Evolutionary conservation across 2,113 vertebrate genomes (phyloP), one percentile per base, ranked within the genome.

Genomic region (Grammomys surdaster): DNA sequence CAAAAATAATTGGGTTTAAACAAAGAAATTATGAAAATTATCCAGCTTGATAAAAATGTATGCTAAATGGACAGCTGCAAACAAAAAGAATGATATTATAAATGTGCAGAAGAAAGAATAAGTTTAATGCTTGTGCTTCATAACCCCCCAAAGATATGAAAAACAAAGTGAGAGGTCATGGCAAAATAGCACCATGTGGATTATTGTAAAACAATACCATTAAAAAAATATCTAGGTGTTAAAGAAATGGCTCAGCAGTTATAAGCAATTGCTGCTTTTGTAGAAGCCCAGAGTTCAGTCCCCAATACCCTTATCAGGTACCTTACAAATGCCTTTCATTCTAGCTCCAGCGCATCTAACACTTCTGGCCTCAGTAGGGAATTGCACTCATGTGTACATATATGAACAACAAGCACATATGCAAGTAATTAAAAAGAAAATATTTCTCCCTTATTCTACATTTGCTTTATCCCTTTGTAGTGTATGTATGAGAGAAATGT

Each of bases 1-100:
- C 56, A 94, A 98, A 96, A 93, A 92, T 97, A 98, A 97, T 94
- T 97, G 63, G 28, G 17, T 96, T 97, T 97, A 58, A 36, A 75
- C 86, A 24, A 92, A 96, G 22, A 63, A 98, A 97, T 73, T 97
- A 85, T 97, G 89, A 94, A 77, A 77, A 75, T 75, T 6, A 65
- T 77, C n/a, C 87, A 48, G 46, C 89, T 58, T 89, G 40, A 85
- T 33, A 89, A 33, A 87, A 12, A 77, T 81, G 69, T 84, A 86
- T 90, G 9, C 43, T 81, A 26, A 94, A 80, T 72, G 89, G 84
- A 28, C 72, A 90, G 67, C 51, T 82, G n/a, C 7, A 69, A 81
- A 81, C n/a, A n/a, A 56, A 58, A 95, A 69, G 63, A 54, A 26
- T 76, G 90, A 77, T 31, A 51, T 93, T 16, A 78, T 54, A 20